Evolutionary conservation across 2,113 vertebrate genomes (phyloP).

Genomic region (Campylomormyrus numenius): DNA sequence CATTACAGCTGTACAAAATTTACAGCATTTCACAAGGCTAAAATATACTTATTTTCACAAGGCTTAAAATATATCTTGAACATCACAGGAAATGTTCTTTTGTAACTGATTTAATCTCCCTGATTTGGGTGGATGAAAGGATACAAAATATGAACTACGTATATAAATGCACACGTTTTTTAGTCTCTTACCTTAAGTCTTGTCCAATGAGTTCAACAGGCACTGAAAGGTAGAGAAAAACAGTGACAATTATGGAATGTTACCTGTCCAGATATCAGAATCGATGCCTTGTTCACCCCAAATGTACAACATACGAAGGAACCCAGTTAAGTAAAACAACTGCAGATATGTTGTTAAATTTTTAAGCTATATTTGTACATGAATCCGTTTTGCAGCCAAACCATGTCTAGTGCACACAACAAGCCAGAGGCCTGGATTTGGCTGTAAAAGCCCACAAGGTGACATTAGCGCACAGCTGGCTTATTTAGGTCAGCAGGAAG

Average conservation of each 20-base stretch:
- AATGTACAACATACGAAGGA: background rate
- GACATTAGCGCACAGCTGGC: background rate
- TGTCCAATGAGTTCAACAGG: constrained; percentile 71
- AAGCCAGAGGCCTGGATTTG: background rate
- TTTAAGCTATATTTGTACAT: background rate
- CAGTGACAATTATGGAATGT: background rate
- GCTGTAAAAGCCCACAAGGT: background rate
- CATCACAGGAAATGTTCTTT: background rate
- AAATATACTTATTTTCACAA: background rate
- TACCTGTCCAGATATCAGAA: background rate
- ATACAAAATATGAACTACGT: background rate
- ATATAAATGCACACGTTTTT: background rate
- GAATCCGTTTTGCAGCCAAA: background rate
- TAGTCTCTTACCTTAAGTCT: constrained; percentile 75
- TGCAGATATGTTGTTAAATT: background rate
- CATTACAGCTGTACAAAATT: background rate
- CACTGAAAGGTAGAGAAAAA: constrained; percentile 34
- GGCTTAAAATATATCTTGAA: background rate
- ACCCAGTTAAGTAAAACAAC: background rate
- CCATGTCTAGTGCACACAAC: background rate
- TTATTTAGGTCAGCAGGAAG: background rate
- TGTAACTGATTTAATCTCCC: background rate
- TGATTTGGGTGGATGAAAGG: background rate
- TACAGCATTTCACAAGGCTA: background rate
- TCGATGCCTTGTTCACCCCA: background rate